phyloP scores from a whole-genome alignment of 2,888 invertebrate species.

The Itoplectis maculator region DNA sequence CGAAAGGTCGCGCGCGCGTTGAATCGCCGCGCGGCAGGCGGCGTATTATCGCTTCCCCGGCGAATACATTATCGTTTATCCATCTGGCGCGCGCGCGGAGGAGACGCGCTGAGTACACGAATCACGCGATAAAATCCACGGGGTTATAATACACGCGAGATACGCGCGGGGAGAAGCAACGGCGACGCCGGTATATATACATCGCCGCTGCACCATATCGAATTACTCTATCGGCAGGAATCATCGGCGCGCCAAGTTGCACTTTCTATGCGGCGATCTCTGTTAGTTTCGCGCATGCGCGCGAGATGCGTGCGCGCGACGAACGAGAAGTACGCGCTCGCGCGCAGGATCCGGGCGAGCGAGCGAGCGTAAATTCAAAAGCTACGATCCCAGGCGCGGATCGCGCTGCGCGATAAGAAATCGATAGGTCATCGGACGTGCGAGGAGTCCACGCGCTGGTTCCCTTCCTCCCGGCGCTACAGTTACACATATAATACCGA shows the following conservation, averaged over 20 bases:
- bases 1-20: constrained; percentile 9
- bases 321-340: constrained; percentile 15
- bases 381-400: constrained; percentile 61
- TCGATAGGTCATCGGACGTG: constrained; percentile 67
- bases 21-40: constrained; percentile 3
- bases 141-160: constrained; percentile 28
- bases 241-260: constrained; percentile 58
- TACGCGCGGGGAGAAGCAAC: not conserved
- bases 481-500: constrained; percentile 22
- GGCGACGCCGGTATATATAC: constrained; percentile 23
- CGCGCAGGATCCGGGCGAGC: constrained; percentile 34
- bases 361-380: constrained; percentile 57
- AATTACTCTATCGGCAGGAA: constrained; percentile 65
- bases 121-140: constrained; percentile 42
- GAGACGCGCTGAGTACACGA: constrained; percentile 19
- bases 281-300: not conserved
- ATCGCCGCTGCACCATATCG: constrained; percentile 62
- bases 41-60: constrained; percentile 12
- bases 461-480: constrained; percentile 37
- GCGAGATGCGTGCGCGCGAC: not conserved
- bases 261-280: constrained; percentile 58
- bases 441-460: constrained; percentile 57
- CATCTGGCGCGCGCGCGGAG: not conserved
- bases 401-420: constrained; percentile 64
- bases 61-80: constrained; percentile 5